Conservation (phyloP, 1,140 invertebrate genomes). For the Chrysopa pallens region DNA sequence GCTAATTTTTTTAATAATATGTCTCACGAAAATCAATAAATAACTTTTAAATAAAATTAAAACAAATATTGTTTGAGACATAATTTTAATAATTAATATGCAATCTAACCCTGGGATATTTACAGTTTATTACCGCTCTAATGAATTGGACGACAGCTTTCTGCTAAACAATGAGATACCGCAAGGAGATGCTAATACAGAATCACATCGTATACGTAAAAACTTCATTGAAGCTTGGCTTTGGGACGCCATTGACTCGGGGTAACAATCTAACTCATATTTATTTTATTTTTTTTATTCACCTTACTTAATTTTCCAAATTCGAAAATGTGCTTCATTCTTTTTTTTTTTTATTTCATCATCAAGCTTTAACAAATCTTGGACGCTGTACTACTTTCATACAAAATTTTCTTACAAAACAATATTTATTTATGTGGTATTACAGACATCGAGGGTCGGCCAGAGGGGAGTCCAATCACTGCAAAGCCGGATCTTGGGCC, state of each 20-base stretch:
- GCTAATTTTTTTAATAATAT: too few species aligned
- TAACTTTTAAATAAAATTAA: too few species aligned
- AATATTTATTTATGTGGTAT: slow-evolving; percentile 20
- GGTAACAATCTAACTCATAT: background rate
- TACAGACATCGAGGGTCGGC: slow-evolving; percentile 23
- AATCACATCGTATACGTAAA: slow-evolving; percentile 12
- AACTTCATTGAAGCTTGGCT: slow-evolving; percentile 8
- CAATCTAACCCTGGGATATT: background rate
- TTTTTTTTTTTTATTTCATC: too few species aligned
- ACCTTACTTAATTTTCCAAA: too few species aligned
- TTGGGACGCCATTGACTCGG: background rate
- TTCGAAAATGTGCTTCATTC: too few species aligned
- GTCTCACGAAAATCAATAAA: too few species aligned
- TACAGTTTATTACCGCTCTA: background rate
- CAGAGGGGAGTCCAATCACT: slow-evolving; percentile 28
- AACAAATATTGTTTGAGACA: too few species aligned
- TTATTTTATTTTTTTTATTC: too few species aligned
- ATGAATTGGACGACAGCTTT: background rate
- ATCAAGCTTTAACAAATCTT: too few species aligned
- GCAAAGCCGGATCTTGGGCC: slow-evolving; percentile 37
- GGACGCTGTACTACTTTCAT: too few species aligned
- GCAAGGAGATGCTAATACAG: slow-evolving; percentile 15
- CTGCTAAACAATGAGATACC: background rate
- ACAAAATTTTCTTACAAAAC: too few species aligned
- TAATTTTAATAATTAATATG: background rate